Evolutionary conservation across 2,888 invertebrate species (phyloP).

Genomic region (Ephialtes manifestator): DNA sequence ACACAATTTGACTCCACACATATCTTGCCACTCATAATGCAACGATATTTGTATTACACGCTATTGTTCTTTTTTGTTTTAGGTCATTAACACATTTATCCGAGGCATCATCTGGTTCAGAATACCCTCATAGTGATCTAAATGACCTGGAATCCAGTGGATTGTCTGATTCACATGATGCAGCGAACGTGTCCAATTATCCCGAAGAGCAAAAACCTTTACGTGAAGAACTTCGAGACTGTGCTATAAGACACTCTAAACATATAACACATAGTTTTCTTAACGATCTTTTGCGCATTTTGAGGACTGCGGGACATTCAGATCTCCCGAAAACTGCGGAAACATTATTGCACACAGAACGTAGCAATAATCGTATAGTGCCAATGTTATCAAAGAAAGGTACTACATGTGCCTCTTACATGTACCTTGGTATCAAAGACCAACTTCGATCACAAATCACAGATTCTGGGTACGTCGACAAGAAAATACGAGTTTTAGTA

Average conservation of each 20-base stretch:
- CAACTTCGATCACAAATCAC: constrained; percentile 23
- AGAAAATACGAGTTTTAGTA: constrained; percentile 41
- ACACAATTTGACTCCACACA: too few relatives aligned
- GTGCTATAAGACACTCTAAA: constrained; percentile 52
- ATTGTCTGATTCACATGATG: constrained; percentile 31
- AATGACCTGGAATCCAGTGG: constrained; percentile 26
- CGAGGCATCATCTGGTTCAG: constrained; percentile 40
- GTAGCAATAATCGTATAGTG: constrained; percentile 20
- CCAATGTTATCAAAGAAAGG: constrained; percentile 43
- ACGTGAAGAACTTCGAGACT: constrained; percentile 50
- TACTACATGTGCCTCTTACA: constrained; percentile 37
- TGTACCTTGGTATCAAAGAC: constrained; percentile 47
- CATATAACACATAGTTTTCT: constrained; percentile 46
- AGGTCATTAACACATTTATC: constrained; percentile 50
- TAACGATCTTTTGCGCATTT: constrained; percentile 37
- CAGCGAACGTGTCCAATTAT: neutral
- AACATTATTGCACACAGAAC: constrained; percentile 16
- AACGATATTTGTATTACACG: too few relatives aligned
- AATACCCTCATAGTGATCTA: constrained; percentile 11
- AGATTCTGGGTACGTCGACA: constrained; percentile 21
- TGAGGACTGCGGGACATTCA: constrained; percentile 40
- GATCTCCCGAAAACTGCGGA: constrained; percentile 47
- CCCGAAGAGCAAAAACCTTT: constrained; percentile 36
- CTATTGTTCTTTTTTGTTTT: constrained; percentile 42
- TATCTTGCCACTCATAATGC: too few relatives aligned